phyloP scores from a whole-genome alignment of 2,888 invertebrate genomes.

The Cataglyphis cursor region DNA sequence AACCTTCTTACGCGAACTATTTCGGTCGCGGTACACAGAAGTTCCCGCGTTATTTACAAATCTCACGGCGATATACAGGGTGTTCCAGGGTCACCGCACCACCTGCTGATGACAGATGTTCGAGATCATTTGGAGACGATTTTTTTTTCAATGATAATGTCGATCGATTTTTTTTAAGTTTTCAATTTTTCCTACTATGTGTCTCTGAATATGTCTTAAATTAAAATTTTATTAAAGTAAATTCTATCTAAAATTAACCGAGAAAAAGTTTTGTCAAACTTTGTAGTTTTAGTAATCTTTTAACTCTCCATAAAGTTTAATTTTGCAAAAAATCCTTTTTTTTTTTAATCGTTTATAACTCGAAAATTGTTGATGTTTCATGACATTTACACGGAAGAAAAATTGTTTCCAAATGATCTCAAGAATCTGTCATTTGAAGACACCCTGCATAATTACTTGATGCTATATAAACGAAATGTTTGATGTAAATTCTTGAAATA shows the following conservation, averaged over 20 bases:
- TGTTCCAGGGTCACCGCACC: neutral
- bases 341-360: neutral
- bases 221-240: neutral
- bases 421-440: neutral
- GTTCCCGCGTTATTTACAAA: constrained; percentile 49
- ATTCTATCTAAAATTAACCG: neutral
- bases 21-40: constrained; percentile 31
- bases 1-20: constrained; percentile 46
- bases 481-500: constrained; percentile 32
- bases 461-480: constrained; percentile 1
- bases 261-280: neutral
- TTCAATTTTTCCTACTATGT: neutral
- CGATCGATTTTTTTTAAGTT: neutral
- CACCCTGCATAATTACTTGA: neutral
- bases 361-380: neutral
- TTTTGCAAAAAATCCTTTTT: neutral
- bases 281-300: neutral
- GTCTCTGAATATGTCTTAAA: neutral
- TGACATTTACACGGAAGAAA: neutral
- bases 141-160: neutral
- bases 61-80: constrained; percentile 26
- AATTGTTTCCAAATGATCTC: neutral
- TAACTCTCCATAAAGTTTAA: neutral
- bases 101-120: neutral
- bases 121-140: neutral